Conservation (phyloP, 1,140 invertebrate genomes). For the Phymastichus coffea region DNA sequence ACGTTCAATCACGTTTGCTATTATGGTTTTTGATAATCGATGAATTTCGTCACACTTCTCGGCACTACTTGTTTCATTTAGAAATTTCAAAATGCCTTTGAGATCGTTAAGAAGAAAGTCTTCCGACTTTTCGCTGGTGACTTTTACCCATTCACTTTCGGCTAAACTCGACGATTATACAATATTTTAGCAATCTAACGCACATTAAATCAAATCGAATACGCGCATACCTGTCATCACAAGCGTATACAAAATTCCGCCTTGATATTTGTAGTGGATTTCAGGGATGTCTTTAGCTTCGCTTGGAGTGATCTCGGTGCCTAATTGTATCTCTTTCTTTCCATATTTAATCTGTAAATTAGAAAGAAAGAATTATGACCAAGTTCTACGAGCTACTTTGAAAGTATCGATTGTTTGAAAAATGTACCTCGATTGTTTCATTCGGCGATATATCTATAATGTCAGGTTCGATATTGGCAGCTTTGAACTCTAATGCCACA, state of each 20-base stretch:
- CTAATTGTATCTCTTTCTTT: slow-evolving; percentile 51
- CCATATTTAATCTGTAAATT: slow-evolving; percentile 51
- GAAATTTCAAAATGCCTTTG: no score
- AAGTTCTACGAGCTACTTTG: neutral
- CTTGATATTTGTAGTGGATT: slow-evolving; percentile 55
- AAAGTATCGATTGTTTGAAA: neutral
- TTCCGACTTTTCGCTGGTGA: no score
- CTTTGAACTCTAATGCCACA: slow-evolving; percentile 44
- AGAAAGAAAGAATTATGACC: slow-evolving; percentile 10
- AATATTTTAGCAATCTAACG: no score
- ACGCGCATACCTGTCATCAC: slow-evolving; percentile 63
- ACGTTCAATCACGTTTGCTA: no score
- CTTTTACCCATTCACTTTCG: no score
- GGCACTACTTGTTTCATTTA: no score
- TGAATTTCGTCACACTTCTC: no score
- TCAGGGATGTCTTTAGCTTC: slow-evolving; percentile 49
- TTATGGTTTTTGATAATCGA: no score
- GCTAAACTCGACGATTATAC: no score
- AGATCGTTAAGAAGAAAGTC: no score
- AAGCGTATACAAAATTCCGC: slow-evolving; percentile 62
- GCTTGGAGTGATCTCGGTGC: slow-evolving; percentile 60
- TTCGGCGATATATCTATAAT: slow-evolving; percentile 52
- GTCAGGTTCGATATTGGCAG: slow-evolving; percentile 56
- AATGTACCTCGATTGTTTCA: slow-evolving; percentile 50
- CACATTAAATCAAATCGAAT: no score